Conservation (phyloP, 2,888 invertebrate genomes). For the Eupelmus urozonus region DNA sequence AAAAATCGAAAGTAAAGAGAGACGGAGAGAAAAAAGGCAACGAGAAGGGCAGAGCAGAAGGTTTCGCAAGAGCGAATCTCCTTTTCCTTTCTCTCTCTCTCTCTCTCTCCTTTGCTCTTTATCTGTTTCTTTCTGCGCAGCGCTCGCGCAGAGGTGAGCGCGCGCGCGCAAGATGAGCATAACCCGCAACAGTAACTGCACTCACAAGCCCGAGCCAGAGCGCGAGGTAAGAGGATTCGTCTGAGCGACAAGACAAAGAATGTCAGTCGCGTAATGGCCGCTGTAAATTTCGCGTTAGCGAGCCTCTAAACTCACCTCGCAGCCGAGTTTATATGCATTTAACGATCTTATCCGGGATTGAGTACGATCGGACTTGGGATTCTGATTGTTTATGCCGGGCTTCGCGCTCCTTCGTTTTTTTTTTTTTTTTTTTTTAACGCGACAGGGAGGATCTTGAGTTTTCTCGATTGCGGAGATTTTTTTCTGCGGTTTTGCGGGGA, state of each 20-base stretch:
- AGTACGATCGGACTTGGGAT: constrained; percentile 32
- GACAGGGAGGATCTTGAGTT: background rate
- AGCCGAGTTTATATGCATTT: constrained; percentile 57
- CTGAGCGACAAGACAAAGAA: constrained; percentile 74
- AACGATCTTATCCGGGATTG: constrained; percentile 56
- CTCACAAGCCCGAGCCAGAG: background rate
- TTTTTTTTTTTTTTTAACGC: background rate
- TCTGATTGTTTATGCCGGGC: constrained; percentile 34
- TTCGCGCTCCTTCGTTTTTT: background rate
- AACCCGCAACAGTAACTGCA: constrained; percentile 40
- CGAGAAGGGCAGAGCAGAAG: constrained; percentile 39
- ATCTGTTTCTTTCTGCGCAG: constrained; percentile 34
- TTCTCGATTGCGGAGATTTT: too few species aligned
- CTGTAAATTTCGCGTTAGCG: constrained; percentile 72
- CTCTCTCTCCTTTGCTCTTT: constrained; percentile 7
- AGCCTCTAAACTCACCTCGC: constrained; percentile 62
- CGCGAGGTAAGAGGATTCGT: constrained; percentile 56
- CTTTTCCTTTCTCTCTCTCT: constrained; percentile 15
- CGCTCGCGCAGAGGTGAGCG: constrained; percentile 18
- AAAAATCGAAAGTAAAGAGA: constrained; percentile 27
- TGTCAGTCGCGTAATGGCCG: constrained; percentile 72
- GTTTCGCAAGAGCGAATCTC: constrained; percentile 47
- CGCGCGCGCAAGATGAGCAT: constrained; percentile 36
- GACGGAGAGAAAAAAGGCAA: background rate
- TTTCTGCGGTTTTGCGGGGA: too few species aligned